These are phyloP conservation scores for Theocolax elegans DNA, from an alignment of 1,140 invertebrate genomes.

Conservation along the genomic window DNA sequence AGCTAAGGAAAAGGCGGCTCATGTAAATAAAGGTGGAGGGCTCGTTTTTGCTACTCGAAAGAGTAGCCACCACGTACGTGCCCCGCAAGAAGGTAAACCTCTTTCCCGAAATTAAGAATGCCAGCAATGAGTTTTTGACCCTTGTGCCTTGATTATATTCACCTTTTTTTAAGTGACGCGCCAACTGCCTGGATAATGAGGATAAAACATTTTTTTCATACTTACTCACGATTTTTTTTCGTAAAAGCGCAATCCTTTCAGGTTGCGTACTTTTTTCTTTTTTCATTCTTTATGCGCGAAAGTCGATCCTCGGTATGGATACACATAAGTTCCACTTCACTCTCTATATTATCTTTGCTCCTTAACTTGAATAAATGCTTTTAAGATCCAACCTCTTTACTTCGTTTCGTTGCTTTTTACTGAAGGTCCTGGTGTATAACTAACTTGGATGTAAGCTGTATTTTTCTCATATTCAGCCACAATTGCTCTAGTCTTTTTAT, in stretches of 20 bases:
- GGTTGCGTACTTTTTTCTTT: neutral
- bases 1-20: constrained; percentile 57
- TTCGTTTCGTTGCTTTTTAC: too few species aligned
- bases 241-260: neutral
- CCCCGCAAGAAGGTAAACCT: constrained; percentile 45
- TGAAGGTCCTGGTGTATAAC: too few species aligned
- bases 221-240: too few species aligned
- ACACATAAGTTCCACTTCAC: constrained; percentile 8
- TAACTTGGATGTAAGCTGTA: too few species aligned
- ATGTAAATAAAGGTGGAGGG: constrained; percentile 55
- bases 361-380: neutral
- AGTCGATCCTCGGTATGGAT: neutral
- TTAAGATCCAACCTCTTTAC: neutral
- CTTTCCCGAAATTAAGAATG: constrained; percentile 42
- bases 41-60: too few species aligned
- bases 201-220: neutral
- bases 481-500: too few species aligned
- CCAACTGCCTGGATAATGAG: neutral
- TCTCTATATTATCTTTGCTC: neutral
- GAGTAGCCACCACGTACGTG: neutral
- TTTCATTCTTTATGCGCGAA: neutral
- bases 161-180: neutral
- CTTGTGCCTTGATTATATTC: constrained; percentile 1
- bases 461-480: too few species aligned
- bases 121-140: neutral